Percentiles rank a stretch among this genome's conserved stretches.
phyloP scores from a whole-genome alignment of 2,888 invertebrate species.

The Lycaena phlaeas region DNA sequence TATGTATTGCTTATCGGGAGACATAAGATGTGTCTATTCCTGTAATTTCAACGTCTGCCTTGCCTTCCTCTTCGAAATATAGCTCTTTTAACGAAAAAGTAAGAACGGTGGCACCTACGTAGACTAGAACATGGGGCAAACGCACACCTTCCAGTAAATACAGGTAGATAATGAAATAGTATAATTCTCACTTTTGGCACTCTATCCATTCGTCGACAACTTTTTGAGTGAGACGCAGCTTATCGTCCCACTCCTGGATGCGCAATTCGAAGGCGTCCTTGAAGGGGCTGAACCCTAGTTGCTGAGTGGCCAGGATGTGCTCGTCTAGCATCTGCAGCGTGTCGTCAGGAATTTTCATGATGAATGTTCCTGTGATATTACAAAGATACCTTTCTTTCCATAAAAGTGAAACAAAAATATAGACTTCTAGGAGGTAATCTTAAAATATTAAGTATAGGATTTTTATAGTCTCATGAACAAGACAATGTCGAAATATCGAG shows the following conservation, averaged over 20 bases:
- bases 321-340: constrained; percentile 82
- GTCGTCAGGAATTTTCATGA: constrained; percentile 84
- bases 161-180: no score
- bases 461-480: no score
- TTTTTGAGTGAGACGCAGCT: constrained; percentile 75
- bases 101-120: no score
- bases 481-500: no score
- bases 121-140: no score
- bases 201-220: constrained; percentile 80
- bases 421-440: neutral
- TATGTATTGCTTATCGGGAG: no score
- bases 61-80: no score
- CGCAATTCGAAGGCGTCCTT: constrained; percentile 83
- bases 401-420: neutral
- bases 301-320: constrained; percentile 81
- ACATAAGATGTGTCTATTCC: no score
- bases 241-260: constrained; percentile 82
- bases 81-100: no score
- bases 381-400: no score
- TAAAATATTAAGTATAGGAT: neutral
- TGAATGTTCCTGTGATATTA: constrained; percentile 82
- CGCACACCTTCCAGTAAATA: no score
- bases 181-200: constrained; percentile 76
- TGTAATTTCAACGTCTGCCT: no score
- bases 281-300: constrained; percentile 84